A percentile compares a stretch with the other conserved stretches of the same genome.
These are phyloP conservation scores for Nymphalis io DNA, from an alignment of 1,140 invertebrate species.

Conservation along the genomic window DNA sequence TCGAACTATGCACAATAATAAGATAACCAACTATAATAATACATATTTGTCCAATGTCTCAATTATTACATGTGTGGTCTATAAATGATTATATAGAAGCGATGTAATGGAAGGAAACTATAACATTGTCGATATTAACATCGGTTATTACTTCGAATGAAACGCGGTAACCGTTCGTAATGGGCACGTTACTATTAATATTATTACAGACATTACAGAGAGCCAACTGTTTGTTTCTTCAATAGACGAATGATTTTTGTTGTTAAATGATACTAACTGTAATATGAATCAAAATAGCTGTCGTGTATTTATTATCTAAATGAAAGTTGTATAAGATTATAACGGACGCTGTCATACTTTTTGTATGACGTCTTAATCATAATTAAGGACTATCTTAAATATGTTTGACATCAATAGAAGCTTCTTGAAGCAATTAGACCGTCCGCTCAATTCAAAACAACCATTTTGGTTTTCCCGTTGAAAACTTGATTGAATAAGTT, in stretches of 20 bases:
- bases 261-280: background rate
- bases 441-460: slow-evolving; percentile 38
- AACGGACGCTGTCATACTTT: background rate
- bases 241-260: slow-evolving; percentile 26
- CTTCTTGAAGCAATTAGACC: slow-evolving; percentile 48
- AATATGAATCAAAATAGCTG: background rate
- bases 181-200: slow-evolving; percentile 62
- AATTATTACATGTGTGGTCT: slow-evolving; percentile 75
- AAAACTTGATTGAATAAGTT: slow-evolving; percentile 53
- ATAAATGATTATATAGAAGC: slow-evolving; percentile 60
- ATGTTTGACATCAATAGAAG: slow-evolving; percentile 27
- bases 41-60: slow-evolving; percentile 71
- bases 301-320: background rate
- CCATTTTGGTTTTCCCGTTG: slow-evolving; percentile 51
- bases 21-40: slow-evolving; percentile 53
- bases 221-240: slow-evolving; percentile 59
- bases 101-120: slow-evolving; percentile 65
- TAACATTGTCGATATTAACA: slow-evolving; percentile 68
- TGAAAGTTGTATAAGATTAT: background rate
- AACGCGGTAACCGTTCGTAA: slow-evolving; percentile 66
- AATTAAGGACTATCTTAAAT: slow-evolving; percentile 9
- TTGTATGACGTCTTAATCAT: background rate
- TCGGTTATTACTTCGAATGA: slow-evolving; percentile 68
- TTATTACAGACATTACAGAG: slow-evolving; percentile 62
- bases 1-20: slow-evolving; percentile 37